Base-by-base conservation (phyloP, 1,140 invertebrate species). In the Whitmania pigra region DNA sequence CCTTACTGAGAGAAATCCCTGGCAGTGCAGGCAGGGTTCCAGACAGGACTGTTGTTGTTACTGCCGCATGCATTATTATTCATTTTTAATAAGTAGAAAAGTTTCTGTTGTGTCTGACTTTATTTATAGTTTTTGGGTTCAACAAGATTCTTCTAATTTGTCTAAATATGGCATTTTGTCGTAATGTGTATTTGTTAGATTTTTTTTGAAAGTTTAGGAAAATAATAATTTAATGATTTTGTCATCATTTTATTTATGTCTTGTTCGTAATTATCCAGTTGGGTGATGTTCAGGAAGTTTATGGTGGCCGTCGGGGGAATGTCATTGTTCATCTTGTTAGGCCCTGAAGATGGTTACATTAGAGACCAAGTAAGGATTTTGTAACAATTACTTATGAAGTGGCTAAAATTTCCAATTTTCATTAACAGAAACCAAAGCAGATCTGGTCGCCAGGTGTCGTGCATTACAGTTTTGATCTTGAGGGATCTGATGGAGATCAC, bases 391-490 rank as follows among this genome's bases (percentile, higher is more conserved):
- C 22, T 63, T 63, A 4, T 63, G 9, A 25, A 25, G 6, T n/a
- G 11, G 22, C 22, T n/a, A 36, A 11, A 63, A 25, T 15, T 63
- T 63, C 0, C 22, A 13, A 22, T 63, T 31, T 31, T 63, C 57
- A 63, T 63, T 7, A 0, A 63, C 57, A 63, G 57, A 63, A 63
- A 63, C 57, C 57, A 22, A 63, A 63, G 29, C 57, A 63, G 57
- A 7, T 63, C 57, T 63, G 57, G 57, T 31, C 22, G 15, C 57
- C 57, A 31, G 57, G 57, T 25, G 57, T 63, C 22, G 11, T 31
- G 1, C 57, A 63, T 31, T 63, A 63, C 57, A 25, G 22, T 13
- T 63, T 63, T 63, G 57, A 63, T 63, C 29, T 63, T 63, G 57
- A 25, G 11, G 57, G 57, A 7, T 22, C 57, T 63, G 57, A 13